Evolutionary conservation across 2,113 vertebrate species (phyloP), one percentile per base, ranked within the genome.

Genomic region (Origma solitaria): DNA sequence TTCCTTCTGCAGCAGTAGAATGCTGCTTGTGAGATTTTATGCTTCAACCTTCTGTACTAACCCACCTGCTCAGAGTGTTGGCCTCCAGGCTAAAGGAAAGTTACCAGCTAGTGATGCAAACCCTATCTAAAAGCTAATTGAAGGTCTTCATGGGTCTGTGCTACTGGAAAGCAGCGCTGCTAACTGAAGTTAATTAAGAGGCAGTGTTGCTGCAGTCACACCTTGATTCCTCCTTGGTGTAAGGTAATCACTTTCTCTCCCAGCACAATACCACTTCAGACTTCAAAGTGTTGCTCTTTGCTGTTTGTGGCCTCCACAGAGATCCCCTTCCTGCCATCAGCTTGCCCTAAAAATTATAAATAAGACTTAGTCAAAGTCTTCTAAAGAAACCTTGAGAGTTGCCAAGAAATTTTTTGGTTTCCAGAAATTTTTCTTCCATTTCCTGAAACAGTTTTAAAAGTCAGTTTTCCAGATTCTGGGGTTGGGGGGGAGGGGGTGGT

Each of bases 21-120:
- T 5, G 18, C 8, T 37, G 12, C 24, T 57, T 1, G 1, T 19
- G 33, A 80, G 22, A 16, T 75, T 58, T 71, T 19, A 1, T 56
- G 17, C 23, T 64, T 5, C 13, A 56, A 12, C 27, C n/a, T 70
- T 28, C 64, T 21, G 7, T 10, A 16, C 8, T 23, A 37, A 45
- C 2, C 8, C 24, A 44, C 1, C 20, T 38, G 19, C 57, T 47
- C 17, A 60, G 18, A 20, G 15, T 16, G 13, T 27, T 2, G 1
- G 13, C 51, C 44, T 40, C 23, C 22, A 80, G 37, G 54, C 27
- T 40, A 14, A 75, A 50, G 56, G 25, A 47, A 31, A 33, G 15
- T 23, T 31, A 56, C 33, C 45, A 44, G 31, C 25, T 45, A 49
- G 22, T 24, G 33, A 30, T 42, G 13, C 23, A 69, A 78, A 47